Percentiles rank a stretch among this genome's conserved stretches.
Conservation (phyloP, 2,797 vertebrate species). For the Cossypha heuglini region DNA sequence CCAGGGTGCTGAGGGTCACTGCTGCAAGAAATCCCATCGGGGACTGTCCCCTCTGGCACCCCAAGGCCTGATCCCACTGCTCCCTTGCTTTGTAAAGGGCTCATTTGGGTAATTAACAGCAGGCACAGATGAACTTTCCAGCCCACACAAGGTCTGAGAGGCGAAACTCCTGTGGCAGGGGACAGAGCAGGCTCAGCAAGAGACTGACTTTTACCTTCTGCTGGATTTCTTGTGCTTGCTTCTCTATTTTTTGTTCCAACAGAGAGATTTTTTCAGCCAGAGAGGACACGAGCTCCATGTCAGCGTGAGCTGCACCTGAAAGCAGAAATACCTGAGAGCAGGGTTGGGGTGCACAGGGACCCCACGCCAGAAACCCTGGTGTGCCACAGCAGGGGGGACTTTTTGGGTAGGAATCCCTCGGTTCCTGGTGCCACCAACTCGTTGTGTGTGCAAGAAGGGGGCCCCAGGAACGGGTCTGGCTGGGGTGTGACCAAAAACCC, state of each 20-base stretch:
- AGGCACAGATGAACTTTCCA: neutral
- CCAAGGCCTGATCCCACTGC: neutral
- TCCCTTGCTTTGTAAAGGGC: neutral
- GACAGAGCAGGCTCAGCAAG: neutral
- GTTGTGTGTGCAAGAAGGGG: fast-evolving
- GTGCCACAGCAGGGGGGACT: neutral
- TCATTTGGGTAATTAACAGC: neutral
- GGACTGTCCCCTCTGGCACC: neutral
- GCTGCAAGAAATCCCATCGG: neutral
- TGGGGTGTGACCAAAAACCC: neutral
- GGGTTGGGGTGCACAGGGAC: neutral
- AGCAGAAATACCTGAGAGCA: neutral
- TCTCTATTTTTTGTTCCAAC: constrained; percentile 78
- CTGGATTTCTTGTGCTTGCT: constrained; percentile 78
- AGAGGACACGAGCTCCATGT: constrained; percentile 76
- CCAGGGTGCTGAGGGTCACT: neutral
- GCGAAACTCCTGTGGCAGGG: neutral
- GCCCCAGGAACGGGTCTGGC: neutral
- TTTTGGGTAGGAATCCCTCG: neutral
- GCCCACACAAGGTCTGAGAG: neutral
- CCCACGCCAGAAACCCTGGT: neutral
- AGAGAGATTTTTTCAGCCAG: constrained; percentile 76
- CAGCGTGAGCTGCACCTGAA: constrained; percentile 59
- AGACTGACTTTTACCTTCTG: constrained; percentile 73
- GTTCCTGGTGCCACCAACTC: neutral